Conservation (phyloP, 2,113 vertebrate species). For the Pavo muticus region DNA sequence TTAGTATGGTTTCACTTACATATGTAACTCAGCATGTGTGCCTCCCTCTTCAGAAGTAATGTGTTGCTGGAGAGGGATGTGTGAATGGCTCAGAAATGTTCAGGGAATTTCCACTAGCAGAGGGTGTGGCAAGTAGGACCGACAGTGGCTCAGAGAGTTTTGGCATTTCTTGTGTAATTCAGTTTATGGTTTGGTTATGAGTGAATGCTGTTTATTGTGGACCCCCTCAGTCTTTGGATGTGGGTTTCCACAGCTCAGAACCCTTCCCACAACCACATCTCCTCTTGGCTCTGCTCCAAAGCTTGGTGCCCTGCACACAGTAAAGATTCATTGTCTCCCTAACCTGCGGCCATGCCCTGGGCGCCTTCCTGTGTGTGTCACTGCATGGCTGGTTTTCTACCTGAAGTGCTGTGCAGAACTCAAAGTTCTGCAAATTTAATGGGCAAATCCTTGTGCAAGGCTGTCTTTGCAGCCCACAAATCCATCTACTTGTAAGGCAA, state of each 20-base stretch:
- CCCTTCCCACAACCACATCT: not conserved
- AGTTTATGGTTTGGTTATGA: not conserved
- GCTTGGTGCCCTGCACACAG: not conserved
- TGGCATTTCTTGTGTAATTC: not conserved
- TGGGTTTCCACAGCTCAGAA: not conserved
- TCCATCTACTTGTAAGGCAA: not conserved
- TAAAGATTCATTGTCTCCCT: not conserved
- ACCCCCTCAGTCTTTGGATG: not conserved
- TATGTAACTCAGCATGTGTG: slow-evolving; percentile 27
- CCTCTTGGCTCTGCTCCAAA: not conserved
- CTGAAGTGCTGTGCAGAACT: not conserved
- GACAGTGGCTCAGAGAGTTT: not conserved
- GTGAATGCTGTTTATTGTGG: not conserved
- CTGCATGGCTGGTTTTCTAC: not conserved
- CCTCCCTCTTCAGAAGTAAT: slow-evolving; percentile 12
- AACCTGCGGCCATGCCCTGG: not conserved
- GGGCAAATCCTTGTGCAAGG: not conserved
- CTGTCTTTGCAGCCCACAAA: not conserved
- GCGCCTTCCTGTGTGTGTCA: not conserved
- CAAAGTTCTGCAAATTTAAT: not conserved
- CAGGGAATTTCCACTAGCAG: slow-evolving; percentile 8
- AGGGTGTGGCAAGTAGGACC: not conserved
- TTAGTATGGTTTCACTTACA: slow-evolving; percentile 6
- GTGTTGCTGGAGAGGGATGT: slow-evolving; percentile 27
- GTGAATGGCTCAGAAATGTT: not conserved